Base-by-base conservation (phyloP, 2,888 invertebrate species). In the Lithophane semibrunnea region DNA sequence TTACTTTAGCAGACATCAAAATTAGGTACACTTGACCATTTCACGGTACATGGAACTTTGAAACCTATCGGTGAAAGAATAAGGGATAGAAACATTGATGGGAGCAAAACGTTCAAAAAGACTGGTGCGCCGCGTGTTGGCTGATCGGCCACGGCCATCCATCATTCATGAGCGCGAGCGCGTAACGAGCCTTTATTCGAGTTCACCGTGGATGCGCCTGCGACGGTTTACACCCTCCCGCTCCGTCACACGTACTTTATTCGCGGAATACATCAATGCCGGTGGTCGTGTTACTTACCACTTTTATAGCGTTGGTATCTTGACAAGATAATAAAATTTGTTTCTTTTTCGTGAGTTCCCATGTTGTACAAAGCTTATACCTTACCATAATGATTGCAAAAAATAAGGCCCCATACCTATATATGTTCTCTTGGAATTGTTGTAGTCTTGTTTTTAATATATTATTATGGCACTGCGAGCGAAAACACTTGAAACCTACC, bases 111-210 rank as follows among this genome's bases (percentile, higher is more conserved):
- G 77, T 83, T 86, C 71, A 58, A 82, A 79, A 78, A 85, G 77
- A 80, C 77, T 80, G 80, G 84, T 81, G 79, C 77, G 83, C 88
- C 86, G 89, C 93, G 92, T 94, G 93, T 89, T 89, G 86, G 87
- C 87, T 89, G 93, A 95, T 95, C 94, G 91, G 93, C 92, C 90
- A 94, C 93, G 95, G 95, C 93, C 90, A 96, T 96, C 96, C 94
- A 96, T 96, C 96, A 96, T 94, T 93, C 93, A 92, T 90, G 91
- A 92, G 91, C 92, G 92, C 93, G 88, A 91, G 92, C 94, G 94
- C 94, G 96, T 96, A 96, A 96, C 96, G 95, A 96, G 95, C 92
- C 94, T 95, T 93, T 94, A 95, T 96, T 94, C 93, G 93, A 91
- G 83, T 85, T 89, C 91, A 86, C 88, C 80, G 89, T 91, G 90